These are phyloP conservation scores for Drosophila paulistorum DNA, from an alignment of 1,140 invertebrate species.

Conservation along the genomic window DNA sequence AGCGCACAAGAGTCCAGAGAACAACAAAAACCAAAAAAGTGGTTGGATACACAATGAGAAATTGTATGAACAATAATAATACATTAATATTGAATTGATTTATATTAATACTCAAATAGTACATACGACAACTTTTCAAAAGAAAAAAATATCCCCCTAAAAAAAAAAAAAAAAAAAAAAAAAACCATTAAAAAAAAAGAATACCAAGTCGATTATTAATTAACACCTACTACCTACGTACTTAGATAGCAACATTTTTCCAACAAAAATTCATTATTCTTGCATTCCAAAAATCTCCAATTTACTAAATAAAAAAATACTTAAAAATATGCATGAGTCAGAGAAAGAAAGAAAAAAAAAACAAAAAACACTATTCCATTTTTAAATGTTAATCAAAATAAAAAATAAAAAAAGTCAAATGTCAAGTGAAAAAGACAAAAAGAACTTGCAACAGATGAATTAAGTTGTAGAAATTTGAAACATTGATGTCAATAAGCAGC, in stretches of 20 bases:
- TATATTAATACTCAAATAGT: constrained; percentile 25
- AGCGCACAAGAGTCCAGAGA: constrained; percentile 74
- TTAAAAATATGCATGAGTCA: constrained; percentile 41
- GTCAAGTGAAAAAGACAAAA: constrained; percentile 12
- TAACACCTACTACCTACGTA: constrained; percentile 59
- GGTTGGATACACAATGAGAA: background rate
- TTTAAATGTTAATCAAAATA: constrained; percentile 52
- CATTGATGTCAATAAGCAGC: constrained; percentile 77
- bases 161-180: constrained; percentile 40
- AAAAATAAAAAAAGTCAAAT: constrained; percentile 28
- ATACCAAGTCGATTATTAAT: constrained; percentile 74
- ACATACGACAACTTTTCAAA: constrained; percentile 41
- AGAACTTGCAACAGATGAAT: constrained; percentile 46
- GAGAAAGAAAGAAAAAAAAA: constrained; percentile 18
- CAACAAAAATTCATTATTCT: constrained; percentile 60
- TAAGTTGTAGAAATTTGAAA: constrained; percentile 67
- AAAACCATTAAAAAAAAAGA: background rate
- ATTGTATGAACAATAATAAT: constrained; percentile 30
- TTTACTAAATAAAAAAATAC: constrained; percentile 53
- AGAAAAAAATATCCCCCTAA: constrained; percentile 47
- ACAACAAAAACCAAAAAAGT: constrained; percentile 5
- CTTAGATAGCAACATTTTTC: constrained; percentile 80
- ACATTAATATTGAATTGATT: constrained; percentile 46
- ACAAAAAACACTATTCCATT: constrained; percentile 47
- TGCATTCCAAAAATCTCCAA: constrained; percentile 58